A percentile compares a stretch with the other conserved stretches of the same genome.
These are phyloP conservation scores for Spatula clypeata DNA, from an alignment of 2,797 vertebrate species.

Conservation along the genomic window DNA sequence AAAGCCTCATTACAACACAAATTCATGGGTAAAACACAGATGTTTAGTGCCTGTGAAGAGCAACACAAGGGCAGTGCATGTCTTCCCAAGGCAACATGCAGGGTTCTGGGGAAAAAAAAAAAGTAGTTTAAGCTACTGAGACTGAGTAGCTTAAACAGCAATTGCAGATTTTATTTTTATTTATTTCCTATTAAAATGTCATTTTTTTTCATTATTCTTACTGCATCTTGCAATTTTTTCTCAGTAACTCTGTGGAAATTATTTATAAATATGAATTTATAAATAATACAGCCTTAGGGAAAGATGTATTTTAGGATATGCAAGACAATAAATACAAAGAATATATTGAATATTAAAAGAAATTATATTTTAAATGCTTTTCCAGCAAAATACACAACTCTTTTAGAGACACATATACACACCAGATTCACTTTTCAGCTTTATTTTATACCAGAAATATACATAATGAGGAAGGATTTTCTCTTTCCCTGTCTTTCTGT, in stretches of 20 bases:
- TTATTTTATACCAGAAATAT: background rate
- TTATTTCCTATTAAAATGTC: background rate
- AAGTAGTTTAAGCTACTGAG: background rate
- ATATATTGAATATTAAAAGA: background rate
- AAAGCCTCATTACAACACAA: background rate
- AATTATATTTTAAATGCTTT: background rate
- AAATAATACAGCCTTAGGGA: slow-evolving; percentile 13
- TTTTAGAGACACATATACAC: background rate
- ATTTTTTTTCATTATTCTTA: background rate
- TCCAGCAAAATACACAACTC: background rate
- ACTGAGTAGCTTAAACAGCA: background rate
- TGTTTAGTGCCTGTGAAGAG: background rate
- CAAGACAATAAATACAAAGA: background rate
- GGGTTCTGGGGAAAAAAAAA: background rate
- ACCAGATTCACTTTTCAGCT: background rate
- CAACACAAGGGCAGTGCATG: background rate
- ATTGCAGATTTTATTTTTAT: background rate
- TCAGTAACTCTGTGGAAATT: background rate
- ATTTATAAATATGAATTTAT: background rate
- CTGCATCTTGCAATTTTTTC: background rate
- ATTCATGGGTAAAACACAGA: background rate
- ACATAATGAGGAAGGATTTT: background rate
- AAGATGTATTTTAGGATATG: background rate
- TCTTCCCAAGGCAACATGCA: background rate
- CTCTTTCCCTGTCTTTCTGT: background rate